These are phyloP conservation scores for Mixornis gularis DNA, from an alignment of 2,113 vertebrate species.

Conservation along the genomic window DNA sequence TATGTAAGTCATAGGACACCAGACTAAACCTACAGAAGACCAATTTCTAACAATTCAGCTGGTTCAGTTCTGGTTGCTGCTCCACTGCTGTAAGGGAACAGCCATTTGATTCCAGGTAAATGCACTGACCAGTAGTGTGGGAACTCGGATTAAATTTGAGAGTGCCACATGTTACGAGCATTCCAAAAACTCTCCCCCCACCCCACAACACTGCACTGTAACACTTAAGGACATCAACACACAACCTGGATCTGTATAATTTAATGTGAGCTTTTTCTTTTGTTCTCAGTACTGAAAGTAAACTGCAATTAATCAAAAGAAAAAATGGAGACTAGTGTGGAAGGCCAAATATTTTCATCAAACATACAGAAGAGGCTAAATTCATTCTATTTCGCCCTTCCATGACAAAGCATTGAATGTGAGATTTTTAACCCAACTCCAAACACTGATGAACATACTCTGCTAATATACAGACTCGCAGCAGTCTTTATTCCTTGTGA, in stretches of 20 bases:
- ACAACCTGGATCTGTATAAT: background rate
- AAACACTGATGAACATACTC: background rate
- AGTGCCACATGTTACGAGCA: background rate
- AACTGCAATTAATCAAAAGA: background rate
- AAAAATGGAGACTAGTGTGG: background rate
- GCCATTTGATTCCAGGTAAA: background rate
- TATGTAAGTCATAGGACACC: background rate
- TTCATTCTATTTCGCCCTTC: background rate
- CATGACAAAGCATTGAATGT: background rate
- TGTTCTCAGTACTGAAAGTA: background rate
- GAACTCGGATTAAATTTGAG: rapidly evolving
- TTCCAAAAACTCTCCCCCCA: background rate
- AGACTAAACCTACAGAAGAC: background rate
- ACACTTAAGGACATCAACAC: background rate
- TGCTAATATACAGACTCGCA: background rate
- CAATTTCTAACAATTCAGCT: background rate
- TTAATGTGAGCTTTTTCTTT: background rate
- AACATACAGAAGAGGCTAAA: background rate
- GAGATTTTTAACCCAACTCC: background rate
- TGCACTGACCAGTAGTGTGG: no score
- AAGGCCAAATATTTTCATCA: background rate
- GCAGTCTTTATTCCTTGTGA: background rate
- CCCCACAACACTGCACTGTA: background rate
- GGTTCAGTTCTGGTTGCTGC: background rate
- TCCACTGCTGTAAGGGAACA: rapidly evolving